Evolutionary conservation across 2,888 invertebrate species (phyloP).

Genomic region (Pachydiplax longipennis): DNA sequence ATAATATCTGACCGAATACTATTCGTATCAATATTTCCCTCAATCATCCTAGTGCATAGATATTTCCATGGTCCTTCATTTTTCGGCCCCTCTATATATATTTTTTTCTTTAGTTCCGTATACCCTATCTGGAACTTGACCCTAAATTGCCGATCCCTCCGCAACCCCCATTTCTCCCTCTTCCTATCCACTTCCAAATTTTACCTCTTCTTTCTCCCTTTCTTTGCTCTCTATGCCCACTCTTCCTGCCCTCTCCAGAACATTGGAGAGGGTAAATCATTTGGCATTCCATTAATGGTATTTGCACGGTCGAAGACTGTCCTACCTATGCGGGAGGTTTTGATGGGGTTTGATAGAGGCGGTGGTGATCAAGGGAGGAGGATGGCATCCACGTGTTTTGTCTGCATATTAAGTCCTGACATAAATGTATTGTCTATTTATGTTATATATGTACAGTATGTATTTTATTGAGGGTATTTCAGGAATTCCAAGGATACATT

Average conservation of each 20-base stretch:
- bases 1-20: too few relatives aligned
- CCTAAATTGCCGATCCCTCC: neutral
- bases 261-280: slow-evolving; percentile 24
- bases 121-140: neutral
- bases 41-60: neutral
- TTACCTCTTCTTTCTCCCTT: neutral
- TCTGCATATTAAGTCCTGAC: too few relatives aligned
- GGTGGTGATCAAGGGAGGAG: too few relatives aligned
- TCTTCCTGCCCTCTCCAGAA: neutral
- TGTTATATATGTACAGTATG: neutral
- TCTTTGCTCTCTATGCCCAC: neutral
- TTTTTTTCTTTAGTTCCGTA: neutral
- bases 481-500: too few relatives aligned
- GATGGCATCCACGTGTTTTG: too few relatives aligned
- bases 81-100: neutral
- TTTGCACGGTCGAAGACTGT: slow-evolving; percentile 24
- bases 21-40: neutral
- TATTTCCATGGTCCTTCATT: neutral
- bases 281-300: slow-evolving; percentile 45
- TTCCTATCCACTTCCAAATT: neutral
- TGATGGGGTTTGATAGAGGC: neutral
- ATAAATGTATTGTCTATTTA: neutral
- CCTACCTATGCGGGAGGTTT: neutral
- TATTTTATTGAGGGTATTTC: too few relatives aligned
- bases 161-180: neutral